Base-by-base conservation (phyloP, 2,797 vertebrate genomes). In the Astyanax mexicanus region DNA sequence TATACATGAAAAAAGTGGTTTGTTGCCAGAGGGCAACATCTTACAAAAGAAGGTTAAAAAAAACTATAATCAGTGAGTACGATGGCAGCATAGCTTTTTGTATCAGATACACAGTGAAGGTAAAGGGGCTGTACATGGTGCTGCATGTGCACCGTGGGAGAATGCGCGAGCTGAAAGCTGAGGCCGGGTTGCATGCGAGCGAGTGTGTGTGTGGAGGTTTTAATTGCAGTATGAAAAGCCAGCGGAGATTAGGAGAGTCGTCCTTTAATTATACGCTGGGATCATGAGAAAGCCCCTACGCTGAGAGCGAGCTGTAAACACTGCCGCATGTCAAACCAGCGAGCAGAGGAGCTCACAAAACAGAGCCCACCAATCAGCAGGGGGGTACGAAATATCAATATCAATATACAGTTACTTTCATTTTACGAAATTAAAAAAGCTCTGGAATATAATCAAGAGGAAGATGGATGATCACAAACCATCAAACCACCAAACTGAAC, bases 241-340 rank as follows among this genome's bases (percentile, higher is more conserved):
- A 68, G 70, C 15, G 32, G 54, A 72, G 69, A 78, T 78, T 68
- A 78, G 57, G 62, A 47, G 64, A 78, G 69, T 55, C 57, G 62
- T 73, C 76, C 55, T 78, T 67, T 78, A 78, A 78, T 78, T 78
- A 78, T 37, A 68, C 37, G 54, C 64, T 72, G 42, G 2, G 35
- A 62, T 72, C 51, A 68, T 68, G 62, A 68, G 64, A 78, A 78
- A 78, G 35, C 55, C 37, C 69, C 45, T 61, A 19, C 11, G 47
- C 62, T 49, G 47, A 15, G 54, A 68, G 64, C 21, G 1, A 1
- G 19, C 54, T 19, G 17, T 73, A 78, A 78, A 78, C 76, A 54
- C 76, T 78, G 70, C 70, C 76, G 73, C 76, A 73, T 78, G 76
- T 73, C 5, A 52, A 52, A 67, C 42, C 61, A 44, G 61, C 61